Base-by-base conservation (phyloP, 64 coral and sea anemone genomes). In the Montipora efflorescens region DNA sequence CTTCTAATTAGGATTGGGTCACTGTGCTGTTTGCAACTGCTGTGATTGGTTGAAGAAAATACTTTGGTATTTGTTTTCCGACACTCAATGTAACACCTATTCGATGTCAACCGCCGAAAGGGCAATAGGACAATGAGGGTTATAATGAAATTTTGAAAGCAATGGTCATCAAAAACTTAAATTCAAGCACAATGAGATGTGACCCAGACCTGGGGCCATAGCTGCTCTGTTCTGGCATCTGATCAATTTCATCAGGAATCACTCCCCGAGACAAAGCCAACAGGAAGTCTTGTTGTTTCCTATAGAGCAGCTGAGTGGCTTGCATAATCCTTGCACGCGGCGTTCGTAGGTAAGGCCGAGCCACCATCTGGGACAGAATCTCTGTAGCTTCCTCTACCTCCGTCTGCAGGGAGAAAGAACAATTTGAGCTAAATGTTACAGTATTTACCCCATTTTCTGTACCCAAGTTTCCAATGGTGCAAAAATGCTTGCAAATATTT, bases 381-480 rank as follows among this genome's bases (percentile, higher is more conserved):
- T 98, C 97, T 23, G 92, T 98, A 1, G 91, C 94, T 92, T 98
- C 97, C 74, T 98, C 97, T 20, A 98, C 94, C 79, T 98, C 97
- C 21, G 97, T 98, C 97, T 98, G 18, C 47, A 21, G 19, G 10
- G 0, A 46, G 46, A 45, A 45, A 36, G 36, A 36, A 36, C 36
- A 36, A 36, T 36, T 2, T 36, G 36, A 2, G 36, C 36, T 36
- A 36, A 36, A 36, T 36, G 2, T 36, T 36, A 36, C 2, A 2
- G 36, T 36, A 36, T 36, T 36, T 36, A 36, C 36, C 36, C 36
- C 36, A 36, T 36, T 36, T 36, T 36, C 36, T 36, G 36, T 36
- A 36, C 36, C 36, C 36, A 36, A 36, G 36, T 36, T 36, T 36
- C 36, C 1, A 36, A 36, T 36, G 36, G 36, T 36, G 36, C 36